Evolutionary conservation across 2,797 vertebrate species (phyloP).

Genomic region (Scolopax rusticola): DNA sequence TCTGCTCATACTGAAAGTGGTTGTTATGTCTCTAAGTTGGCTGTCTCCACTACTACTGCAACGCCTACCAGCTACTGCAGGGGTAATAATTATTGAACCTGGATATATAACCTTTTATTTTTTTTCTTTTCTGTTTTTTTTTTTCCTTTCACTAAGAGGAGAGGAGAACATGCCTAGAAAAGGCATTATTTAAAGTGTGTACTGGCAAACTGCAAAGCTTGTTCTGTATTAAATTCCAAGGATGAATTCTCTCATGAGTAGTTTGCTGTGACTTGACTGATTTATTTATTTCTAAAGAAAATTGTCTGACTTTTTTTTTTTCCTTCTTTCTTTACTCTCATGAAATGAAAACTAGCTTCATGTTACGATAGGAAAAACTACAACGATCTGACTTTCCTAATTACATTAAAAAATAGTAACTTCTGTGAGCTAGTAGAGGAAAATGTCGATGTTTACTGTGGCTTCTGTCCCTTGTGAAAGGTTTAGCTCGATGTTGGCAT

Average conservation of each 20-base stretch:
- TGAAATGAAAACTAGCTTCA: background rate
- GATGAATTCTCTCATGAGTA: background rate
- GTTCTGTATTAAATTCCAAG: background rate
- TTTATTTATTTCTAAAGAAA: constrained; percentile 20
- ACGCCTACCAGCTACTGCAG: background rate
- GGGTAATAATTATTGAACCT: background rate
- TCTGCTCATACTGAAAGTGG: background rate
- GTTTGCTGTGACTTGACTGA: background rate
- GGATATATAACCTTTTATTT: background rate
- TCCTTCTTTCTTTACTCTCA: background rate
- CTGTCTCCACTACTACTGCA: background rate
- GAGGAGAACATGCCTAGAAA: background rate
- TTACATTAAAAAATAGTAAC: background rate
- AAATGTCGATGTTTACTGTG: background rate
- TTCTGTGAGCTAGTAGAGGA: background rate
- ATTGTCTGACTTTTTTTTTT: background rate
- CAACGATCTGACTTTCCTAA: background rate
- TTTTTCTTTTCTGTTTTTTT: background rate
- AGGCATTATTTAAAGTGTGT: background rate
- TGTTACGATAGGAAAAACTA: background rate
- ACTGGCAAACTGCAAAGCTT: background rate
- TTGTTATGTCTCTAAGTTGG: background rate
- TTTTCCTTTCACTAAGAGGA: background rate
- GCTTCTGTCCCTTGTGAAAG: background rate
- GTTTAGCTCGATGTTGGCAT: background rate